phyloP scores from a whole-genome alignment of 2,888 invertebrate genomes.

The Andrena hattorfiana region DNA sequence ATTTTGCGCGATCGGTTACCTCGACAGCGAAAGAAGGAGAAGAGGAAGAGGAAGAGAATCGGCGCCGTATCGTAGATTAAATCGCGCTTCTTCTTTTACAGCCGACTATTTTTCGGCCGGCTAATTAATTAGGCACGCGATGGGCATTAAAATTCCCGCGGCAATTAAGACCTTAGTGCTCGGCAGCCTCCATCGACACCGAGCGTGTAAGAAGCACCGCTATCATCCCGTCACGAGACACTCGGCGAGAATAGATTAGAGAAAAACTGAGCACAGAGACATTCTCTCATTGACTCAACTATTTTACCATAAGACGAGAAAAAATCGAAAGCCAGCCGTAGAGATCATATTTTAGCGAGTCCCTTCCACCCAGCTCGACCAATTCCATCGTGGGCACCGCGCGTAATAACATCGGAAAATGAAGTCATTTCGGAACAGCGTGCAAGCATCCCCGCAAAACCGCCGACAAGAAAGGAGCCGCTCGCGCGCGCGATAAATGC shows the following conservation, averaged over 20 bases:
- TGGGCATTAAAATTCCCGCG: slow-evolving; percentile 74
- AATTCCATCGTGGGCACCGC: not conserved
- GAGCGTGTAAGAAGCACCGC: slow-evolving; percentile 66
- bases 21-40: not conserved
- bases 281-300: not conserved
- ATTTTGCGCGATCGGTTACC: not conserved
- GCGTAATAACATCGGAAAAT: slow-evolving; percentile 38
- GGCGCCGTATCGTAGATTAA: slow-evolving; percentile 41
- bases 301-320: no score
- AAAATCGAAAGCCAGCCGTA: not conserved
- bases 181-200: slow-evolving; percentile 70
- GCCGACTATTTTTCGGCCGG: slow-evolving; percentile 79
- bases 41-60: slow-evolving; percentile 4
- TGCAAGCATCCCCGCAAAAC: slow-evolving; percentile 42
- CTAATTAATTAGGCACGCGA: slow-evolving; percentile 83
- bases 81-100: slow-evolving; percentile 70
- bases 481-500: slow-evolving; percentile 44
- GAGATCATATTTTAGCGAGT: not conserved
- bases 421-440: slow-evolving; percentile 51
- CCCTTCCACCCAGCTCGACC: not conserved
- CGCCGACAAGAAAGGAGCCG: slow-evolving; percentile 32
- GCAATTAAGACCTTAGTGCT: slow-evolving; percentile 82
- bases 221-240: slow-evolving; percentile 19
- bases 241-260: not conserved
- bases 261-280: not conserved